These are phyloP conservation scores for Pseudeuparius sepicola DNA, from an alignment of 2,888 invertebrate genomes.

Conservation along the genomic window DNA sequence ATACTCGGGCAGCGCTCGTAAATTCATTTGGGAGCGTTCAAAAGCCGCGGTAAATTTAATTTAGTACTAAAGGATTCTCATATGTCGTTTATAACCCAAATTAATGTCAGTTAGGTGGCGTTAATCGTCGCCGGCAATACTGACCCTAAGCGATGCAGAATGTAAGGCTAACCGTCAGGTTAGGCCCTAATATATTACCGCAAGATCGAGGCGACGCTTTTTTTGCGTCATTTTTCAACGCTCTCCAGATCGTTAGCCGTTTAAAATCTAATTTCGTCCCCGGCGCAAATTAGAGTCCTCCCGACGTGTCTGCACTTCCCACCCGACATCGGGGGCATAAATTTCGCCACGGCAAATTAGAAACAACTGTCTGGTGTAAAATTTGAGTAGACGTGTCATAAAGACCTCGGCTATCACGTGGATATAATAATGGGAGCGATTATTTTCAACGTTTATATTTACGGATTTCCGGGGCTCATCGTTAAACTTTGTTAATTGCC, in stretches of 20 bases:
- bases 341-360: conserved; percentile 41
- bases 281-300: conserved; percentile 40
- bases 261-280: conserved; percentile 41
- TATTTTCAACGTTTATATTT: conserved; percentile 3
- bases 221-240: conserved; percentile 38
- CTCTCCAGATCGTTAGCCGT: conserved; percentile 38
- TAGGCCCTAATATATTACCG: conserved; percentile 31
- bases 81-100: conserved; percentile 36
- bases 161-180: conserved; percentile 27
- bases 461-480: conserved; percentile 2
- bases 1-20: conserved; percentile 26
- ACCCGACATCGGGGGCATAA: conserved; percentile 34
- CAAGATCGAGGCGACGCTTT: conserved; percentile 28
- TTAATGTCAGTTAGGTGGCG: conserved; percentile 35
- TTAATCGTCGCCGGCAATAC: conserved; percentile 32
- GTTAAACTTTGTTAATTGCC: too few species aligned
- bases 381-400: conserved; percentile 31
- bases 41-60: conserved; percentile 26
- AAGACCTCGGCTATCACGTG: conserved; percentile 8
- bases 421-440: conserved; percentile 4
- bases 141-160: conserved; percentile 25
- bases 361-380: conserved; percentile 39
- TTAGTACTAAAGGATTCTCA: conserved; percentile 32
- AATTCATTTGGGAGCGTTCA: conserved; percentile 24
- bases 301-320: conserved; percentile 37